Base-by-base conservation (phyloP, 1,140 invertebrate genomes). In the Bilobella aurantiaca region DNA sequence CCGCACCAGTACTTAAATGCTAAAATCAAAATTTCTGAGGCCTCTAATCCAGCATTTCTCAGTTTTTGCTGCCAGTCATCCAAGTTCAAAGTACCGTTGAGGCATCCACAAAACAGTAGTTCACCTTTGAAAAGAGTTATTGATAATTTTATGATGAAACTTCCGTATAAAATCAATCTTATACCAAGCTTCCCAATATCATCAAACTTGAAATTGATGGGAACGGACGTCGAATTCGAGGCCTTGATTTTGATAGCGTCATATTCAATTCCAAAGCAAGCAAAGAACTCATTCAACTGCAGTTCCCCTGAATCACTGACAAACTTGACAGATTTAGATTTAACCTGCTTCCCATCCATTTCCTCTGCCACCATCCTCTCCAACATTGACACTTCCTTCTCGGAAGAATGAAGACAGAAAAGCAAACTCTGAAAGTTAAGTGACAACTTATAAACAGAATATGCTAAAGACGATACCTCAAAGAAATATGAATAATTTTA, bases 1-100 rank as follows among this genome's bases (percentile, higher is more conserved):
- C 83, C 80, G 65, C 85, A 81, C 82, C 87, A 84, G 76, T 84
- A 87, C 49, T 80, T 77, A 29, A 89, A 79, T n/a, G 84, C 75
- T 31, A 87, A 77, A 73, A 82, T 78, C 64, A 88, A 81, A 18
- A 88, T 76, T 66, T 83, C 81, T 62, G 78, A 77, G 14, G 83
- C 78, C 64, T 88, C 81, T 57, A 78, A 75, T 74, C 83, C 83
- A 37, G 78, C 74, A 66, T 78, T 76, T 3, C 82, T 78, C 69
- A 79, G 78, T 34, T 79, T 74, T 47, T 76, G 78, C 77, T 84
- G 80, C 66, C 77, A 77, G 27, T 75, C 74, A 58, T 78, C 74
- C 28, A 76, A 73, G 58, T 67, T 71, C n/a, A 56, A 63, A 37
- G 56, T 46, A 1, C 80, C 81, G 65, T 82, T 77, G 70, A 86